Percentiles rank a stretch among this genome's conserved stretches.
Evolutionary conservation across 2,113 vertebrate genomes (phyloP).

Genomic region (Chascanopsetta lugubris): DNA sequence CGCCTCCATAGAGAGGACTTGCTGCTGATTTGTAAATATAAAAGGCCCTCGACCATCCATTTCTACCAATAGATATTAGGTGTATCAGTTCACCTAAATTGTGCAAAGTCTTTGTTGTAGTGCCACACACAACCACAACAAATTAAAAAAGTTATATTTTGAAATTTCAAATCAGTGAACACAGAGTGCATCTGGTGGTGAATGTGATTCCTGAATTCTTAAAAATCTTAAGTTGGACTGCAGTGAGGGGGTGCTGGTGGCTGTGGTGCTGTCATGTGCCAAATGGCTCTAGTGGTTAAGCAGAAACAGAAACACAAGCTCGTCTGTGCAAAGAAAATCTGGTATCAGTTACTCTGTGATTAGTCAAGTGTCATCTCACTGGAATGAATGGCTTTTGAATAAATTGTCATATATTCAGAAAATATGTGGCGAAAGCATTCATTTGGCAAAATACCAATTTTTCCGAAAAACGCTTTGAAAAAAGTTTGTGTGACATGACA

Average conservation of each 20-base stretch:
- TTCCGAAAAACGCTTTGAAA: too few relatives aligned
- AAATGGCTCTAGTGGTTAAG: conserved; percentile 9
- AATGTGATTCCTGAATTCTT: background rate
- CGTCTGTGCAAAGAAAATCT: background rate
- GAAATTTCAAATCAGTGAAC: background rate
- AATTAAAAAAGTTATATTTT: background rate
- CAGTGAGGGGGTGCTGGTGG: background rate
- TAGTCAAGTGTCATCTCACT: too few relatives aligned
- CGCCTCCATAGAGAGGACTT: too few relatives aligned
- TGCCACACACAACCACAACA: conserved; percentile 8
- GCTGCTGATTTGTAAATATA: too few relatives aligned
- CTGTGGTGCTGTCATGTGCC: background rate
- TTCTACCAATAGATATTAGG: too few relatives aligned
- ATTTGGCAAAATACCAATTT: too few relatives aligned
- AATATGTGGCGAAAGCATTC: conserved; percentile 4
- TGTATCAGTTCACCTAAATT: too few relatives aligned
- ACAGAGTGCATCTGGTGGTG: background rate
- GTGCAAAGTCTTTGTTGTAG: conserved; percentile 31
- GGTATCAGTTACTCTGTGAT: background rate
- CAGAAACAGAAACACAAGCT: conserved; percentile 2
- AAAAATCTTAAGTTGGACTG: background rate
- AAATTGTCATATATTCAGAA: background rate
- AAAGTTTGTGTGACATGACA: too few relatives aligned
- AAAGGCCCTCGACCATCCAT: too few relatives aligned
- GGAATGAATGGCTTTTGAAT: too few relatives aligned